Evolutionary conservation across 2,113 vertebrate genomes (phyloP), one percentile per base, ranked within the genome.

Genomic region (Nothobranchius kuhntae): DNA sequence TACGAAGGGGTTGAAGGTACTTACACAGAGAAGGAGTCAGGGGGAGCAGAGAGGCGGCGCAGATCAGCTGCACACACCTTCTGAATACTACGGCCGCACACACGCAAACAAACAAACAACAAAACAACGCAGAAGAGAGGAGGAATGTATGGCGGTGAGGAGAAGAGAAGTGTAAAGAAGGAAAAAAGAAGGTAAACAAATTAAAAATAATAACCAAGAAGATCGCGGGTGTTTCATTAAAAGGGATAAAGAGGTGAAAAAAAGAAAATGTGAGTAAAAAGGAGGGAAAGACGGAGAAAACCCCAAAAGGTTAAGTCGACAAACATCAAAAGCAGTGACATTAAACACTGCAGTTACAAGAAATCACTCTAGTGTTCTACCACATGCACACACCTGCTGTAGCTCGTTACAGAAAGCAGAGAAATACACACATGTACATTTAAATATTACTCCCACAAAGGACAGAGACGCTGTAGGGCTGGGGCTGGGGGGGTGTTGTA

Each of bases 11-110:
- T 82, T 58, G 44, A 15, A 89, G 76, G 91, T 96, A 99, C 98
- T 98, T 95, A 98, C 97, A 96, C 94, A 90, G 94, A 94, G 94
- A 98, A 98, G 95, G 96, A 96, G 92, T 96, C 97, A 0, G 98
- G 97, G 93, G 98, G 98, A 92, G 98, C 98, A 56, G 98, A 98
- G 87, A 99, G 96, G 91, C 98, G 96, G 89, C 97, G 94, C 93
- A 97, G 93, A 92, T 99, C 98, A 87, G 94, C 95, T 91, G 96
- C 92, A 90, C 94, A 95, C 93, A 98, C 96, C 95, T 98, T 98
- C 93, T 97, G 96, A 93, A 96, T 94, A 92, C 97, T 99, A 96
- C 51, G 87, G 88, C 81, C 85, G 61, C 65, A 66, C 82, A 59
- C 65, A 57, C 55, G 13, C 61, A 36, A 53, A 66, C 78, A n/a